Percentiles rank a stretch among this genome's conserved stretches.
These are phyloP conservation scores for Mimumesa dahlbomi DNA, from an alignment of 2,888 invertebrate genomes.

Conservation along the genomic window DNA sequence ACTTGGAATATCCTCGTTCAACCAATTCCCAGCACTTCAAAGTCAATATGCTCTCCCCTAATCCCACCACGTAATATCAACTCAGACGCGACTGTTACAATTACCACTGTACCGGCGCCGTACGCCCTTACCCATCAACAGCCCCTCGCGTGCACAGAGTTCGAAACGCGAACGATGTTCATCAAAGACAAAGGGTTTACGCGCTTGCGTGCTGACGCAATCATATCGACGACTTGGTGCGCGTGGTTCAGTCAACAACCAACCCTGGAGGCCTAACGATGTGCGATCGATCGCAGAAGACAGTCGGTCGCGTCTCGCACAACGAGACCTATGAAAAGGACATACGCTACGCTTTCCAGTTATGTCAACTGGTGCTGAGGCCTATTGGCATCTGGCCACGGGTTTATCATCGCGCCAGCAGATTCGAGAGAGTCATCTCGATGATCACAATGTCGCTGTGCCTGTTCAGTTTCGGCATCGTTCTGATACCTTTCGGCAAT, in stretches of 20 bases:
- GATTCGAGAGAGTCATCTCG: slow-evolving; percentile 13
- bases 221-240: neutral
- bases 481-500: slow-evolving; percentile 12
- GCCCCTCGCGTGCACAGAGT: no score
- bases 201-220: slow-evolving; percentile 7
- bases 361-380: slow-evolving; percentile 18
- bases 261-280: neutral
- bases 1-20: no score
- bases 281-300: neutral
- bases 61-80: no score
- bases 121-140: no score
- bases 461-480: slow-evolving; percentile 6
- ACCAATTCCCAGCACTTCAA: no score
- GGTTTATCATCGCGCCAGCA: neutral
- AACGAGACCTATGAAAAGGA: slow-evolving; percentile 26
- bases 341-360: slow-evolving; percentile 4
- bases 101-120: no score
- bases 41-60: no score
- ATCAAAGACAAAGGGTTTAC: neutral
- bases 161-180: no score
- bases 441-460: neutral
- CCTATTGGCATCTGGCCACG: slow-evolving; percentile 31
- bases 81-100: no score
- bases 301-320: neutral
- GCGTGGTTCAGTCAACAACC: neutral